Evolutionary conservation across 2,888 invertebrate species (phyloP).

Genomic region (Pasiphila rectangulata): DNA sequence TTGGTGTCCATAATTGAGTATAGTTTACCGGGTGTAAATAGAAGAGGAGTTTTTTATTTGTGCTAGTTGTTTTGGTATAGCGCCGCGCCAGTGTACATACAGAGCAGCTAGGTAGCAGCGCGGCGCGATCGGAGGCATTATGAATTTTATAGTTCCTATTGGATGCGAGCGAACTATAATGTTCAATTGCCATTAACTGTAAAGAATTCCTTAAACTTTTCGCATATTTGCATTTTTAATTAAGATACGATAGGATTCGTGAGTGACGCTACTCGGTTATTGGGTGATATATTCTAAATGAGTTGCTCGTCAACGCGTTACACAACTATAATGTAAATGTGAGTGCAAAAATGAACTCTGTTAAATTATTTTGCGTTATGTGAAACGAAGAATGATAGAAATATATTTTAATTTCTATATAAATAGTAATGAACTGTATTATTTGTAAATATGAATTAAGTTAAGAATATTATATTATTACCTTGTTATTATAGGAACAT

Average conservation of each 20-base stretch:
- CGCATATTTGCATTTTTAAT: constrained; percentile 80
- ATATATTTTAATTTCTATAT: constrained; percentile 81
- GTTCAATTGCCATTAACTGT: constrained; percentile 79
- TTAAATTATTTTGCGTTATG: constrained; percentile 83
- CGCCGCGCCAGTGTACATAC: constrained; percentile 56
- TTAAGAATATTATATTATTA: constrained; percentile 83
- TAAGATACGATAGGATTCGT: constrained; percentile 75
- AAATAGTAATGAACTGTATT: constrained; percentile 81
- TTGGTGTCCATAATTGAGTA: constrained; percentile 68
- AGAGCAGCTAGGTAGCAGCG: constrained; percentile 32
- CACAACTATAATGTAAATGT: constrained; percentile 78
- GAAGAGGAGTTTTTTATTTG: constrained; percentile 65
- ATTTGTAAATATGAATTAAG: constrained; percentile 83
- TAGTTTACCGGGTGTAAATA: constrained; percentile 67
- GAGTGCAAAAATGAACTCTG: constrained; percentile 80
- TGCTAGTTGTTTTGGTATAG: constrained; percentile 71
- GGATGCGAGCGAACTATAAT: constrained; percentile 80
- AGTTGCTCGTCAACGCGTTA: constrained; percentile 74
- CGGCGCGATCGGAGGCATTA: constrained; percentile 68
- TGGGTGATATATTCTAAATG: constrained; percentile 80
- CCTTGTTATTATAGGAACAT: constrained; percentile 81
- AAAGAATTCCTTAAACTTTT: constrained; percentile 78
- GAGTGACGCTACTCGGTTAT: constrained; percentile 77
- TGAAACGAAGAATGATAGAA: constrained; percentile 81
- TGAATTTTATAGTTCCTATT: constrained; percentile 82